Percentiles rank a stretch among this genome's conserved stretches.
phyloP scores from a whole-genome alignment of 2,797 vertebrate genomes.

The Vespertilio murinus region DNA sequence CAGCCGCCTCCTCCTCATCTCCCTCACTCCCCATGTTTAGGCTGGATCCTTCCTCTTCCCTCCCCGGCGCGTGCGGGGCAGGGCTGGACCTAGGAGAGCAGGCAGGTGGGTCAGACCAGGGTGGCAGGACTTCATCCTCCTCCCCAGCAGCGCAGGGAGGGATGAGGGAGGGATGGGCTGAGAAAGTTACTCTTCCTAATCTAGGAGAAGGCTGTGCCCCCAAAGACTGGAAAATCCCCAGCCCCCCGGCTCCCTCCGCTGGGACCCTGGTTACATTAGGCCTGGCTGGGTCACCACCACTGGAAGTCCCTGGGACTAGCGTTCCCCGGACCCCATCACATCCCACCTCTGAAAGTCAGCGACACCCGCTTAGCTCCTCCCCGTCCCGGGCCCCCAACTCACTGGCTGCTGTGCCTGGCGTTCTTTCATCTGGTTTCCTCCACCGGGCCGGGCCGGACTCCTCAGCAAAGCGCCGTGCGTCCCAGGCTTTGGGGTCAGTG shows the following conservation, averaged over 20 bases:
- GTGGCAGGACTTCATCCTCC: background rate
- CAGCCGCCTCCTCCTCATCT: background rate
- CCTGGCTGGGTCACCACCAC: background rate
- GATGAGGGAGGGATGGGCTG: background rate
- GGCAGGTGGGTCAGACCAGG: slow-evolving; percentile 51
- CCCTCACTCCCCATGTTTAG: background rate
- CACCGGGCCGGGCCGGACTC: background rate
- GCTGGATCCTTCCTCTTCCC: background rate
- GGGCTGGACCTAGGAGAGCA: background rate
- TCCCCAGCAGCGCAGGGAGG: background rate
- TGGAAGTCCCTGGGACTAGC: background rate
- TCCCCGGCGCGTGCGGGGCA: slow-evolving; percentile 38
- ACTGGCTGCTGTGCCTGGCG: background rate
- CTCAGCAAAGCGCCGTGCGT: background rate
- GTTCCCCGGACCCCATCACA: background rate
- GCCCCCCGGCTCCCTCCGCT: background rate
- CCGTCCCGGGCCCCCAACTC: background rate
- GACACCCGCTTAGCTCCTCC: background rate
- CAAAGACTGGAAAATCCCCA: slow-evolving; percentile 59
- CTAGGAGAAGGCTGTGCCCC: background rate
- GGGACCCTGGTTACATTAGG: background rate
- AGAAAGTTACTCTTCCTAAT: slow-evolving; percentile 29
- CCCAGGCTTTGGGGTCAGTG: background rate
- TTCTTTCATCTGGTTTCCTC: background rate
- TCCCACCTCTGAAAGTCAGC: background rate